Evolutionary conservation across 2,113 vertebrate species (phyloP).

Genomic region (Rafetus swinhoei): DNA sequence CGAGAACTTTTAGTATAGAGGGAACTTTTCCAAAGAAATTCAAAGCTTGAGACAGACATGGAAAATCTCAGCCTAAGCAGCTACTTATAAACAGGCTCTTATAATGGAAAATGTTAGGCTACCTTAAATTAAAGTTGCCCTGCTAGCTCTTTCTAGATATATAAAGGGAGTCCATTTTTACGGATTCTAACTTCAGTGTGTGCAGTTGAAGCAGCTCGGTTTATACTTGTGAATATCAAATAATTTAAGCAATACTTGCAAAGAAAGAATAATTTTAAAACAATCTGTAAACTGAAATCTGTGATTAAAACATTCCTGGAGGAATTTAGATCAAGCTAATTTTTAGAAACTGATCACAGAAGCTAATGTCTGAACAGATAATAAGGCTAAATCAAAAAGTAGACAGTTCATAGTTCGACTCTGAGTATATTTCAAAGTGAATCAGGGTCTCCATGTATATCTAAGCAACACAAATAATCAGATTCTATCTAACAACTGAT

Average conservation of each 20-base stretch:
- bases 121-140: no score
- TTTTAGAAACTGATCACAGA: neutral
- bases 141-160: neutral
- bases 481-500: neutral
- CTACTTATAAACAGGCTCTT: no score
- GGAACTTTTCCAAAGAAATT: no score
- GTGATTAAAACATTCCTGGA: neutral
- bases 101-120: no score
- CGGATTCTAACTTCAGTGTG: neutral
- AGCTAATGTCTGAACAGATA: neutral
- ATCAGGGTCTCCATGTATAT: neutral
- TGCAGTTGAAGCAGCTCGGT: neutral
- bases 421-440: neutral
- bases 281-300: neutral
- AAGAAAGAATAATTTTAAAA: neutral
- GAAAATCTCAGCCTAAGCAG: no score
- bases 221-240: neutral
- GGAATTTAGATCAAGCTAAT: neutral
- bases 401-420: neutral
- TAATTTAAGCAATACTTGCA: neutral
- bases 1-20: no score
- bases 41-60: no score
- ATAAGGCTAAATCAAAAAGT: neutral
- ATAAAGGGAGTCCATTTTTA: rapidly evolving
- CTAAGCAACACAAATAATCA: neutral